These are phyloP conservation scores for Thinocorus orbignyianus DNA, from an alignment of 2,113 vertebrate species.

Conservation along the genomic window DNA sequence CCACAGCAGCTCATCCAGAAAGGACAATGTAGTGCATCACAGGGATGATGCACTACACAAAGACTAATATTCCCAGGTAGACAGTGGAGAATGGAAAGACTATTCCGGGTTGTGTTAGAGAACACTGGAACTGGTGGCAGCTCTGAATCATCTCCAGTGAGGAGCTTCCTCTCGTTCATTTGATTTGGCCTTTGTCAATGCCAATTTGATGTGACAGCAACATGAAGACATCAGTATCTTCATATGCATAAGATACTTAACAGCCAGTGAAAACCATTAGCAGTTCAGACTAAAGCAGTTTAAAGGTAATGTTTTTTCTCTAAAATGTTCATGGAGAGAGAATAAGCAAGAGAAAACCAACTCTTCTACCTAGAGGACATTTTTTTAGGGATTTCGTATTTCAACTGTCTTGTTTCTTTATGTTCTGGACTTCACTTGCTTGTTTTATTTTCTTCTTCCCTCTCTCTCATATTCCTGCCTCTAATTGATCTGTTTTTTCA, in stretches of 20 bases:
- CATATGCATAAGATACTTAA: neutral
- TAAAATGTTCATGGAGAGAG: neutral
- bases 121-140: neutral
- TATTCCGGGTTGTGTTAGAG: neutral
- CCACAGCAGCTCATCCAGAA: neutral
- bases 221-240: neutral
- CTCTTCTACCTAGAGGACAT: neutral
- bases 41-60: fast-evolving
- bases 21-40: neutral
- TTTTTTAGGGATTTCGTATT: neutral
- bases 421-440: neutral
- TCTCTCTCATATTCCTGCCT: neutral
- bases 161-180: fast-evolving
- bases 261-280: neutral
- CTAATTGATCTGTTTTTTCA: neutral
- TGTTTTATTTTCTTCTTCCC: neutral
- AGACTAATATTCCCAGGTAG: neutral
- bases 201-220: neutral
- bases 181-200: neutral
- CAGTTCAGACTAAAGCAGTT: neutral
- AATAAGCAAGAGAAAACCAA: neutral
- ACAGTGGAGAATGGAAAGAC: neutral
- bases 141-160: neutral
- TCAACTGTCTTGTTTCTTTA: neutral
- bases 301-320: neutral